phyloP scores from a whole-genome alignment of 2,888 invertebrate genomes.

The Watsonalla binaria region DNA sequence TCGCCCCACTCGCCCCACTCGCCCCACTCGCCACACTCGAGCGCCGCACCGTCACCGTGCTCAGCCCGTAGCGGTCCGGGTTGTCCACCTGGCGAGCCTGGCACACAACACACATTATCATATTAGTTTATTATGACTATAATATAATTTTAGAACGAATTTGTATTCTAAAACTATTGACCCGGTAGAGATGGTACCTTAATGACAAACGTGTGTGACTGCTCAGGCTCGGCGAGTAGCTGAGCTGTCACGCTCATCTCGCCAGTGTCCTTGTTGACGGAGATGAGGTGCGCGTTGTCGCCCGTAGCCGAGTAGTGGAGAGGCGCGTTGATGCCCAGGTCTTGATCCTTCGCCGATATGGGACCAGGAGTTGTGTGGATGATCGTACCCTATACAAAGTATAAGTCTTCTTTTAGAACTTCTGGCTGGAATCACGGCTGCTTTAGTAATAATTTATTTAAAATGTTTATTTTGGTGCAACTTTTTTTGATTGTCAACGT shows the following conservation, averaged over 20 bases:
- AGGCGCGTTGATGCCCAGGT: slow-evolving; percentile 86
- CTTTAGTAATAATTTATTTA: too few relatives aligned
- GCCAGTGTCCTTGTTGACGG: slow-evolving; percentile 82
- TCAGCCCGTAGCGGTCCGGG: slow-evolving; percentile 91
- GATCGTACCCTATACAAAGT: slow-evolving; percentile 72
- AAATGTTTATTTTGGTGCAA: too few relatives aligned
- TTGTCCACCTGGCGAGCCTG: slow-evolving; percentile 91
- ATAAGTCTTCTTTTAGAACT: too few relatives aligned
- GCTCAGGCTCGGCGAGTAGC: slow-evolving; percentile 77
- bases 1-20: slow-evolving; percentile 80
- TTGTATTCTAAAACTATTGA: too few relatives aligned
- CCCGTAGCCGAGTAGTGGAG: slow-evolving; percentile 84
- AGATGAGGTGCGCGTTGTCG: slow-evolving; percentile 80
- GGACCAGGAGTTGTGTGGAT: slow-evolving; percentile 84
- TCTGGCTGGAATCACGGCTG: too few relatives aligned
- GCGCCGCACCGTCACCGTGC: slow-evolving; percentile 88
- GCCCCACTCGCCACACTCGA: slow-evolving; percentile 58
- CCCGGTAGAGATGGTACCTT: slow-evolving; percentile 69
- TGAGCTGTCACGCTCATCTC: slow-evolving; percentile 78
- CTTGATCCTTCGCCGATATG: slow-evolving; percentile 89
- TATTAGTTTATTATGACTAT: neutral
- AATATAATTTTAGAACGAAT: too few relatives aligned
- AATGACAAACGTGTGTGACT: slow-evolving; percentile 88
- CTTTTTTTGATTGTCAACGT: too few relatives aligned
- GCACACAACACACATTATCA: neutral